Evolutionary conservation across 2,113 vertebrate species (phyloP).

Genomic region (Heterochromis multidens): DNA sequence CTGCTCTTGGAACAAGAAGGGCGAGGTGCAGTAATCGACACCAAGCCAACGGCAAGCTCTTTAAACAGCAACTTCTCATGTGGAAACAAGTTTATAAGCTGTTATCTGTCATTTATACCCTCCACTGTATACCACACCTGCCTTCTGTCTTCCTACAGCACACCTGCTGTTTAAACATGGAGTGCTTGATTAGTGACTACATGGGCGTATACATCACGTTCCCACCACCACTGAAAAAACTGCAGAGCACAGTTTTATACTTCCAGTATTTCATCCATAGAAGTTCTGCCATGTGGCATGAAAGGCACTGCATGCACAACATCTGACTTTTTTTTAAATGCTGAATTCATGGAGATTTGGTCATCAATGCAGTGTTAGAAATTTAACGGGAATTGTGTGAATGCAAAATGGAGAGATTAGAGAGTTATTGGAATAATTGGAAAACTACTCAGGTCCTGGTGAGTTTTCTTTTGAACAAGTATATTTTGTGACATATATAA

Average conservation of each 20-base stretch:
- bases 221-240: background rate
- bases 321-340: background rate
- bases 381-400: background rate
- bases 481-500: background rate
- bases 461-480: background rate
- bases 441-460: background rate
- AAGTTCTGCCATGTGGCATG: background rate
- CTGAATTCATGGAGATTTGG: background rate
- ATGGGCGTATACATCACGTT: background rate
- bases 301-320: background rate
- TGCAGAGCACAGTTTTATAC: background rate
- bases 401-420: background rate
- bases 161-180: conserved; percentile 9
- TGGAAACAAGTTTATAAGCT: background rate
- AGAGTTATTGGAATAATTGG: background rate
- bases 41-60: background rate
- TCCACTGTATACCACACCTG: background rate
- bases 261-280: background rate
- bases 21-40: background rate
- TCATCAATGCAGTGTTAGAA: background rate
- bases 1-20: background rate
- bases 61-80: background rate
- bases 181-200: background rate
- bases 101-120: conserved; percentile 14
- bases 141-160: background rate